Evolutionary conservation across 2,888 invertebrate genomes (phyloP), one percentile per base, ranked within the genome.

Genomic region (Mechanitis messenoides): DNA sequence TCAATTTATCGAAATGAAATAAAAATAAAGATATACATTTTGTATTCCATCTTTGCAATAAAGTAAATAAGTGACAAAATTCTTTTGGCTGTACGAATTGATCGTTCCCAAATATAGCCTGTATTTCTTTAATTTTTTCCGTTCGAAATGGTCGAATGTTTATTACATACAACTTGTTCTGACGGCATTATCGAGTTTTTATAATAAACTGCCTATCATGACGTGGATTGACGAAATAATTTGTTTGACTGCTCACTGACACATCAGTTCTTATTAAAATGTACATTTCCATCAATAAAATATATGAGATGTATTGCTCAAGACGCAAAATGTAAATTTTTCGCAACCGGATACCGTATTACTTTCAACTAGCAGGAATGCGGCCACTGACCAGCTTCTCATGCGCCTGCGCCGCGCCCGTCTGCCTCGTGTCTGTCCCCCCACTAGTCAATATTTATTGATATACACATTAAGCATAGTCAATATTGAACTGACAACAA

Each of bases 351-450:
- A 88, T 86, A 79, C 83, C 77, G 82, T 79, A 82, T 84, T 85
- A 86, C 88, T 89, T 89, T 89, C 88, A 87, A 88, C 84, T 84
- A 81, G 74, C 71, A 79, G 80, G 89, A 89, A 89, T 89, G 89
- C 88, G 88, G 89, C 85, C 88, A 86, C 73, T 81, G 85, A 78
- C 84, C 85, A 86, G 83, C 83, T 77, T 81, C 80, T 78, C 76
- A 75, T 77, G 78, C 79, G 75, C 74, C 75, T 71, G 63, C 74
- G 72, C 77, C 77, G 77, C 78, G 70, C 79, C 82, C 77, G 80
- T 78, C 80, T 78, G 73, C 76, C 67, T 63, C 68, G 63, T 64
- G 71, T 68, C 72, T 73, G 57, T 64, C 60, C 59, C 62, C 61
- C 63, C 61, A 54, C 59, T 55, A 61, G 53, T 57, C 35, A 20